Evolutionary conservation across 2,797 vertebrate species (phyloP).

Genomic region (Ptychadena robeensis): DNA sequence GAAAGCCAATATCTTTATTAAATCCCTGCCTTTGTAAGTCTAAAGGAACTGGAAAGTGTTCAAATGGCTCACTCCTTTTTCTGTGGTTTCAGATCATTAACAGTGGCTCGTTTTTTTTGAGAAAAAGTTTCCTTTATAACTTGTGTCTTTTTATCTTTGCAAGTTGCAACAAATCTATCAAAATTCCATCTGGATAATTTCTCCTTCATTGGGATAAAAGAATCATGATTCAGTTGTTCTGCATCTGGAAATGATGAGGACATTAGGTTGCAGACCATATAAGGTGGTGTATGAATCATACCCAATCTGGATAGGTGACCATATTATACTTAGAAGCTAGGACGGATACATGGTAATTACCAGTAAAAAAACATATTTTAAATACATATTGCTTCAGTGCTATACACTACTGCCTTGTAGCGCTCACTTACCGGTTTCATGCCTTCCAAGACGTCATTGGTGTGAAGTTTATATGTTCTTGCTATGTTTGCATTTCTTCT

Average conservation of each 20-base stretch:
- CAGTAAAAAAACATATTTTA: too few relatives aligned
- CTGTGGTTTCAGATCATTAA: constrained; percentile 66
- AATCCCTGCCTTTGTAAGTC: constrained; percentile 62
- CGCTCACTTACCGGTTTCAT: not conserved
- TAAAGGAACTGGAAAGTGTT: constrained; percentile 66
- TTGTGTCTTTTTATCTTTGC: constrained; percentile 65
- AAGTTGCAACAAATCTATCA: constrained; percentile 67
- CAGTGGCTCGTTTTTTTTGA: constrained; percentile 66
- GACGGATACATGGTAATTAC: not conserved
- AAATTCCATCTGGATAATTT: constrained; percentile 65
- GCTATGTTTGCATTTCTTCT: not conserved
- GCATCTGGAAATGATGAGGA: constrained; percentile 65
- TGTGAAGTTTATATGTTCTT: not conserved
- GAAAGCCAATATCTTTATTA: constrained; percentile 67
- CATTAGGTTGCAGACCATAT: constrained; percentile 45
- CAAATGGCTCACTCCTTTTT: constrained; percentile 67
- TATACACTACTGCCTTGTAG: not conserved
- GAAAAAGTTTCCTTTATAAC: constrained; percentile 60
- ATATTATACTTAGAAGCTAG: not conserved
- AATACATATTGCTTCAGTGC: not conserved
- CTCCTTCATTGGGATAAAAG: constrained; percentile 65
- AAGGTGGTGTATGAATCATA: constrained; percentile 11
- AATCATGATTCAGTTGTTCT: constrained; percentile 63
- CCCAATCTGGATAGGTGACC: not conserved
- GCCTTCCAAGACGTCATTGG: not conserved